A percentile compares a stretch with the other conserved stretches of the same genome.
Evolutionary conservation across 2,888 invertebrate genomes (phyloP).

Genomic region (Sinotaia quadrata): DNA sequence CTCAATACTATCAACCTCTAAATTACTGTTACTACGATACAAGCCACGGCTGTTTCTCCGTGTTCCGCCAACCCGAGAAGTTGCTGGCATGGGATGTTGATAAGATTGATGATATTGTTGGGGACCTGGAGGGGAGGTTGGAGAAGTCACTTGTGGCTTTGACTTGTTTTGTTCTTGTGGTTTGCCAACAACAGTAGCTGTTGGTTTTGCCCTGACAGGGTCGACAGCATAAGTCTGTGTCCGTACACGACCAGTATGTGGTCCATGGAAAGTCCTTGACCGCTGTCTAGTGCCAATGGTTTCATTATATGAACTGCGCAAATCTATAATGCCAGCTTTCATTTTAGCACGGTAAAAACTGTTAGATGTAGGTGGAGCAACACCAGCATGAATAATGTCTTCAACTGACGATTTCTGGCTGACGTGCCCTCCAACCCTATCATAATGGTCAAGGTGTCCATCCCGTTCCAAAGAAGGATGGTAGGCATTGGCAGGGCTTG

Average conservation of each 20-base stretch:
- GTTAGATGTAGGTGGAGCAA: slow-evolving; percentile 40
- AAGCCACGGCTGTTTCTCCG: slow-evolving; percentile 65
- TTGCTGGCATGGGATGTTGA: slow-evolving; percentile 28
- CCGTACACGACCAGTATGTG: slow-evolving; percentile 36
- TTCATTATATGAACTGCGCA: slow-evolving; percentile 46
- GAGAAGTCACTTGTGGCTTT: slow-evolving; percentile 14
- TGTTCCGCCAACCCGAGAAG: slow-evolving; percentile 33
- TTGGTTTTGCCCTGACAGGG: slow-evolving; percentile 35
- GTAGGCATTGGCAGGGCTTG: slow-evolving; percentile 27
- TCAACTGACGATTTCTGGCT: slow-evolving; percentile 34
- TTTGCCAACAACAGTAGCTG: slow-evolving; percentile 9
- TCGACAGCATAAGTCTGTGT: slow-evolving; percentile 45
- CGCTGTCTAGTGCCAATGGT: slow-evolving; percentile 32
- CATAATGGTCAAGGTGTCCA: slow-evolving; percentile 35
- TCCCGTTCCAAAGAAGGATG: slow-evolving; percentile 31
- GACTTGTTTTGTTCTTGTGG: neutral
- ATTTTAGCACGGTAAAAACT: slow-evolving; percentile 44
- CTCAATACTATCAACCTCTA: slow-evolving; percentile 80
- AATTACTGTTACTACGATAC: slow-evolving; percentile 90
- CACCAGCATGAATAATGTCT: slow-evolving; percentile 34
- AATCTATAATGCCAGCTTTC: slow-evolving; percentile 45
- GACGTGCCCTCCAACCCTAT: slow-evolving; percentile 35
- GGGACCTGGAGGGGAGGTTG: slow-evolving; percentile 18
- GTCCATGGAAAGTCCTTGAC: slow-evolving; percentile 38
- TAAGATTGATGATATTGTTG: slow-evolving; percentile 12